Conservation (phyloP, 2,888 invertebrate genomes). For the Dichetophora obliterata region DNA sequence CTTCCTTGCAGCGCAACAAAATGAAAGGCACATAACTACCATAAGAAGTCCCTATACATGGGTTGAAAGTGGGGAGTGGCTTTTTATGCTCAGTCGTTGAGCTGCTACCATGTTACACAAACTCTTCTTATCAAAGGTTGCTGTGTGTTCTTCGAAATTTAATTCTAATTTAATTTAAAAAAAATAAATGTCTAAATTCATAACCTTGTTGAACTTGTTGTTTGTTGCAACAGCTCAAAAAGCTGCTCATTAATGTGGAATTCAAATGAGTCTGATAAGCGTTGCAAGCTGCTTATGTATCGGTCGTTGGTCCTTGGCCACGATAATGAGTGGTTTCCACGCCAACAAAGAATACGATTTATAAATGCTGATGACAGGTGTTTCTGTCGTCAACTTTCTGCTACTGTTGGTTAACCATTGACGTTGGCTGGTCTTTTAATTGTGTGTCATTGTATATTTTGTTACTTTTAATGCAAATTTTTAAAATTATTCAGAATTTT, state of each 20-base stretch:
- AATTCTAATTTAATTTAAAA: slow-evolving; percentile 3
- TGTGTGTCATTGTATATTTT: slow-evolving; percentile 2
- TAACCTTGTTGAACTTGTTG: not conserved
- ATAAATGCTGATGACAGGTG: slow-evolving; percentile 32
- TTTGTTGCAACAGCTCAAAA: not conserved
- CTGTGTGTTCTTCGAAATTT: not conserved
- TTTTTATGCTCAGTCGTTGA: not conserved
- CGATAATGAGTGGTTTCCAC: too few relatives aligned
- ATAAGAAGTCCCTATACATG: not conserved
- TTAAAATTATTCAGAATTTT: not conserved
- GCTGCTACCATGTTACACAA: not conserved
- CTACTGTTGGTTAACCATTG: not conserved
- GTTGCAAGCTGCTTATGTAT: slow-evolving; percentile 2
- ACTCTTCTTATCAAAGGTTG: not conserved
- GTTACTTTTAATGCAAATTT: slow-evolving; percentile 21
- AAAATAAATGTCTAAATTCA: slow-evolving; percentile 10
- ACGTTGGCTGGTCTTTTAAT: not conserved
- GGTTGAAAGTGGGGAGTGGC: too few relatives aligned
- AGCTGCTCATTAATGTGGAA: slow-evolving; percentile 32
- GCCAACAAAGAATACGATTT: not conserved
- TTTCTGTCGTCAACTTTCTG: not conserved
- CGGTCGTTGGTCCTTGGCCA: too few relatives aligned
- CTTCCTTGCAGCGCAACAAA: not conserved
- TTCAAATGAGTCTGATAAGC: slow-evolving; percentile 22
- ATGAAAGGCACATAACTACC: not conserved